Percentiles rank a stretch among this genome's conserved stretches.
Conservation (phyloP, 2,888 invertebrate genomes). For the Pseudeuparius sepicola region DNA sequence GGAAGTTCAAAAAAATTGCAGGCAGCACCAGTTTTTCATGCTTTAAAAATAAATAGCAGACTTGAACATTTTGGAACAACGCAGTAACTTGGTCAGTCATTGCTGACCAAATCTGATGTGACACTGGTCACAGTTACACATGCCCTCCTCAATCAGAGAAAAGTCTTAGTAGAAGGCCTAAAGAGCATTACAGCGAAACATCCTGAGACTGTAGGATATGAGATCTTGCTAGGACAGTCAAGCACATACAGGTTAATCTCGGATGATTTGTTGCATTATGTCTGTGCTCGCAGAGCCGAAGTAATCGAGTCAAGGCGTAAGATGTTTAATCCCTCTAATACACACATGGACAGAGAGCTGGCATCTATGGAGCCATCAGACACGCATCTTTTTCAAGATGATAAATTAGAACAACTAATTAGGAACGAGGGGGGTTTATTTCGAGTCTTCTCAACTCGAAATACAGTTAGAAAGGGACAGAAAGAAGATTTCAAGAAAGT, state of each 20-base stretch:
- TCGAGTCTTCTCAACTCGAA: no score
- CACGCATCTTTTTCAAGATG: conserved; percentile 15
- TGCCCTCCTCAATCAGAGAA: conserved; percentile 13
- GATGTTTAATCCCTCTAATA: conserved; percentile 11
- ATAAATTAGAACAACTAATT: no score
- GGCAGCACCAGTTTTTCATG: conserved; percentile 19
- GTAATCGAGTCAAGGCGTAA: conserved; percentile 16
- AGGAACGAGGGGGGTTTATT: no score
- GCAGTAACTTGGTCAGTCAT: no score
- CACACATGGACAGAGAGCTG: conserved; percentile 4
- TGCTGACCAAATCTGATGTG: conserved; percentile 11
- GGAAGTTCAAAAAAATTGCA: conserved; percentile 18
- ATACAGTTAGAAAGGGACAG: no score
- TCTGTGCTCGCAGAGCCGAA: conserved; percentile 15
- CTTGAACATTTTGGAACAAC: no score
- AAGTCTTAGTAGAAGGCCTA: conserved; percentile 12
- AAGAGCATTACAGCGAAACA: conserved; percentile 9
- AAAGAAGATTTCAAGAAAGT: no score
- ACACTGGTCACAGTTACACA: conserved; percentile 11
- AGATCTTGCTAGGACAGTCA: conserved; percentile 10
- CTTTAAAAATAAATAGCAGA: conserved; percentile 8
- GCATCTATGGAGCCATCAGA: conserved; percentile 13
- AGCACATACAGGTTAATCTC: conserved; percentile 15
- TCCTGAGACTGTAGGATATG: conserved; percentile 4
- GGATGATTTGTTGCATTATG: conserved; percentile 18